Evolutionary conservation across 2,797 vertebrate genomes (phyloP).

Genomic region (Prionace glauca): DNA sequence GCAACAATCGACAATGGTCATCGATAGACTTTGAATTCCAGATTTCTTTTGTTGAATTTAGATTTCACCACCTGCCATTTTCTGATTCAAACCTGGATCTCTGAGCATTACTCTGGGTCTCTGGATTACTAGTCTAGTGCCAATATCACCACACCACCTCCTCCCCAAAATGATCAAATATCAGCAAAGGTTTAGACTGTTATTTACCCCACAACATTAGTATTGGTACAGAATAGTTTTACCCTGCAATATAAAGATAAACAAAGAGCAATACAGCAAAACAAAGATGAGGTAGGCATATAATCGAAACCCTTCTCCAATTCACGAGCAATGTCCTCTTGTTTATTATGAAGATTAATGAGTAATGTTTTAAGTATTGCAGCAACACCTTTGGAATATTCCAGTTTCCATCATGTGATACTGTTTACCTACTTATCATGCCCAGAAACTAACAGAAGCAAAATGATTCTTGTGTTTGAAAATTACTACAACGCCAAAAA

Average conservation of each 20-base stretch:
- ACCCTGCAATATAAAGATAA: background rate
- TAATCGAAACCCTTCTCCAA: background rate
- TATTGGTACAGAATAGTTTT: background rate
- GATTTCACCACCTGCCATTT: no score
- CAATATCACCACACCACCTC: no score
- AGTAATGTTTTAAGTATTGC: background rate
- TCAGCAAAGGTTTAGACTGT: background rate
- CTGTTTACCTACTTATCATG: background rate
- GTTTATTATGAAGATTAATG: background rate
- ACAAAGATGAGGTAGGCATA: background rate
- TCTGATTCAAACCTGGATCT: no score
- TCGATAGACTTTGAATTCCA: no score
- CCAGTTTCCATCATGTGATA: background rate
- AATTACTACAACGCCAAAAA: background rate
- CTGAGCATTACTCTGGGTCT: no score
- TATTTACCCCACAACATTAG: background rate
- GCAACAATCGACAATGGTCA: no score
- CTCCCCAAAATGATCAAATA: background rate
- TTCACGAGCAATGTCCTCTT: background rate
- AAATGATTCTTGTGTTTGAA: background rate
- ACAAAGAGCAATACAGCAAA: background rate
- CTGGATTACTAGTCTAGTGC: no score
- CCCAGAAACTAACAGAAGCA: background rate
- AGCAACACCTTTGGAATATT: conserved; percentile 17
- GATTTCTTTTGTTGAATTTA: no score